Conservation (phyloP, 2,113 vertebrate species). For the Callipepla squamata region DNA sequence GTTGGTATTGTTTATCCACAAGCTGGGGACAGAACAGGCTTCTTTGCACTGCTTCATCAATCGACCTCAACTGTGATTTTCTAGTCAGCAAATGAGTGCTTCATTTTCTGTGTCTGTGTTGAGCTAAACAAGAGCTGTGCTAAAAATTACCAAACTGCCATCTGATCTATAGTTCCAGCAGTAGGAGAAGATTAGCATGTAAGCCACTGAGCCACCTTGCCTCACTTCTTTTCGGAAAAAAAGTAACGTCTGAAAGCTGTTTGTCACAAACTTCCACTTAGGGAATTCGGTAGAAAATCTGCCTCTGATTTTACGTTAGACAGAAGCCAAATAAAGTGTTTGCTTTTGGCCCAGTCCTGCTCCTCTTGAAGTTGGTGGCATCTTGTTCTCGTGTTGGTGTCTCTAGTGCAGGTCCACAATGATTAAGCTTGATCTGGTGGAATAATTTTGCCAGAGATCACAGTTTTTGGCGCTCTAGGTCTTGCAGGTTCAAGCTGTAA, state of each 20-base stretch:
- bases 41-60: constrained; percentile 82
- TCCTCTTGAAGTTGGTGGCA: neutral
- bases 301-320: neutral
- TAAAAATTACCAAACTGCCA: constrained; percentile 70
- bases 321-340: neutral
- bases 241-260: constrained; percentile 42
- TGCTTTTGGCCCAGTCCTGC: neutral
- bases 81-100: constrained; percentile 81
- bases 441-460: neutral
- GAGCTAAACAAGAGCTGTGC: constrained; percentile 64
- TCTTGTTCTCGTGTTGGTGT: neutral
- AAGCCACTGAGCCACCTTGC: constrained; percentile 41
- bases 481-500: neutral
- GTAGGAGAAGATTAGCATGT: constrained; percentile 58
- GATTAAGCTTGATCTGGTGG: neutral
- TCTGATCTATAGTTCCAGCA: constrained; percentile 72
- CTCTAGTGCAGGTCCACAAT: neutral
- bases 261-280: constrained; percentile 35
- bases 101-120: constrained; percentile 71
- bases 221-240: constrained; percentile 3
- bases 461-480: neutral
- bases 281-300: neutral
- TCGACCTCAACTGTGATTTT: constrained; percentile 82
- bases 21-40: constrained; percentile 81
- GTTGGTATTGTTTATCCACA: constrained; percentile 68